phyloP scores from a whole-genome alignment of 92 coral and sea anemone species.

The Palythoa grandiflora region DNA sequence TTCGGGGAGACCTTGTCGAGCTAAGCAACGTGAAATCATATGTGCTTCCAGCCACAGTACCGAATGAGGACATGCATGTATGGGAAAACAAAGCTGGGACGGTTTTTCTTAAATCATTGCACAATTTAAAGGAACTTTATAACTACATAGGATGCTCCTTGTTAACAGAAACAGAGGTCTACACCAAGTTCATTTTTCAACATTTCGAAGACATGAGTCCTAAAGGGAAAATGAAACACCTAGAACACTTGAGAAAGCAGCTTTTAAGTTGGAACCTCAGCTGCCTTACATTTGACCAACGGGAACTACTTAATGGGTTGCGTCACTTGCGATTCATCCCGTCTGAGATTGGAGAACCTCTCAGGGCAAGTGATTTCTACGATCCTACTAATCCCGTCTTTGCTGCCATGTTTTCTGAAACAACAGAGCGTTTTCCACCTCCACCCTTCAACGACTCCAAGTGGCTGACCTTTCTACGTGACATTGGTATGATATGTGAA shows the following conservation, averaged over 20 bases:
- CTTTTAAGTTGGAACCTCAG: no score
- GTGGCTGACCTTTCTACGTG: slow-evolving; percentile 65
- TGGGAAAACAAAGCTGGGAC: slow-evolving; percentile 39
- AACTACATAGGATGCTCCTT: slow-evolving; percentile 52
- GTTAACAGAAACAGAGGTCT: slow-evolving; percentile 55
- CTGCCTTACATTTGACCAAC: not conserved
- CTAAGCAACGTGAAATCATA: slow-evolving; percentile 15
- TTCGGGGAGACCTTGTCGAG: slow-evolving; percentile 49
- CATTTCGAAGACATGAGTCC: slow-evolving; percentile 49
- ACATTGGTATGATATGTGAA: slow-evolving; percentile 60
- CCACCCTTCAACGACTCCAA: slow-evolving; percentile 46
- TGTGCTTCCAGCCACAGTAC: slow-evolving; percentile 50
- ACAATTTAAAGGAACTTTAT: slow-evolving; percentile 41
- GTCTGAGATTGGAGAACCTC: slow-evolving; percentile 28
- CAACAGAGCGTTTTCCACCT: slow-evolving; percentile 61
- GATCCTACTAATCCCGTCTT: slow-evolving; percentile 71
- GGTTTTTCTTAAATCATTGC: slow-evolving; percentile 52
- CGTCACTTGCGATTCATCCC: slow-evolving; percentile 38
- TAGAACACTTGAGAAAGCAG: slow-evolving; percentile 39
- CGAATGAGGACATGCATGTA: slow-evolving; percentile 59
- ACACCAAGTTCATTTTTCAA: slow-evolving; percentile 69
- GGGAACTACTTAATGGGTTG: slow-evolving; percentile 9
- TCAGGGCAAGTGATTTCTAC: slow-evolving; percentile 58
- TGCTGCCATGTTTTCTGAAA: slow-evolving; percentile 55
- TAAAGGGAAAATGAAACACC: slow-evolving; percentile 62